Percentiles rank a stretch among this genome's conserved stretches.
phyloP scores from a whole-genome alignment of 2,797 vertebrate genomes.

The Rhinogobio ventralis region DNA sequence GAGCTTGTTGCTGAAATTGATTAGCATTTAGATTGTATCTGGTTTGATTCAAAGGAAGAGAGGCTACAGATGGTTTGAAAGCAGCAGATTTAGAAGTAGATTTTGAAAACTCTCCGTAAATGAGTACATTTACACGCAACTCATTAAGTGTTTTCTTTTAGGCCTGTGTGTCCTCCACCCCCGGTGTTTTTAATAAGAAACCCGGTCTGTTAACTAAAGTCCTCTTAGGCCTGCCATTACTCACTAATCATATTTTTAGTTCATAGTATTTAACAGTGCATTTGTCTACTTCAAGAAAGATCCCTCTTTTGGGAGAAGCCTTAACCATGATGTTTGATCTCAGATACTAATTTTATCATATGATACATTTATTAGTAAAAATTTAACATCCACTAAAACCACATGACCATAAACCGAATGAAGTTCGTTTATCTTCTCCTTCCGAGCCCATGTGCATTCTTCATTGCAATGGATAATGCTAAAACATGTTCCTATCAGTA shows the following conservation, averaged over 20 bases:
- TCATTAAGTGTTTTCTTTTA: conserved; percentile 24
- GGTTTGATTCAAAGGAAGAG: conserved; percentile 52
- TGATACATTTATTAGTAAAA: conserved; percentile 41
- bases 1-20: conserved; percentile 60
- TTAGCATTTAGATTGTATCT: conserved; percentile 69
- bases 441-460: conserved; percentile 28
- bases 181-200: background rate
- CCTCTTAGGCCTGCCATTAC: conserved; percentile 21
- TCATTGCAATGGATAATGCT: conserved; percentile 58
- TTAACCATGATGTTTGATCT: conserved; percentile 16
- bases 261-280: conserved; percentile 30
- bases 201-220: conserved; percentile 10
- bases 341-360: conserved; percentile 38
- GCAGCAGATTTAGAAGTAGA: conserved; percentile 46
- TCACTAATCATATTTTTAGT: conserved; percentile 21
- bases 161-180: background rate
- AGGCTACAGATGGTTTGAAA: conserved; percentile 50
- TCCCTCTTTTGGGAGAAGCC: conserved; percentile 21
- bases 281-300: conserved; percentile 20
- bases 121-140: conserved; percentile 49
- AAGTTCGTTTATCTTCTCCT: conserved; percentile 34
- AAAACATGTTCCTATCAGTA: conserved; percentile 57
- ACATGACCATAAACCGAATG: conserved; percentile 34
- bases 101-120: conserved; percentile 55
- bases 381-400: conserved; percentile 35